Base-by-base conservation (phyloP, 2,888 invertebrate species). In the Cerceris ruficornis region DNA sequence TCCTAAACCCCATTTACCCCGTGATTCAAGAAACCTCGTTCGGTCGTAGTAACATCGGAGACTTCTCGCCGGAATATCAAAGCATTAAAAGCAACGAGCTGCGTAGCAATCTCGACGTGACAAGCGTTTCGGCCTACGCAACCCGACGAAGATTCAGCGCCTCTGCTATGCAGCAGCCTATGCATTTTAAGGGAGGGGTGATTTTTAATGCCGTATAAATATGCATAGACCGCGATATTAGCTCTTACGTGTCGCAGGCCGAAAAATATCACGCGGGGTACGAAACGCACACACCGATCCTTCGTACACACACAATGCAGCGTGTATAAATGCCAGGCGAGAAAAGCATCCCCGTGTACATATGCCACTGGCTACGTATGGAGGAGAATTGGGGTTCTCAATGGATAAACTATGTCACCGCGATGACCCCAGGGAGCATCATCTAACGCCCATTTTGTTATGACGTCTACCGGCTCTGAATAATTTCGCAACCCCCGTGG, bases 341-440 rank as follows among this genome's bases (percentile, higher is more conserved):
- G 83, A 82, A 81, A 79, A 80, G 79, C 76, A 81, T 77, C 69
- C 67, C 28, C 50, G 50, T 62, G 39, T 62, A 50, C 28, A 50
- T 9, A 50, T 41, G 65, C 41, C 52, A 39, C 54, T 39, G 68
- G 69, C 69, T 75, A 66, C 72, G 64, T 64, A 66, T 67, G 86
- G 77, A 69, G 82, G 78, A 74, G 78, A 80, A 80, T 82, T 78
- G 82, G 84, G 86, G 82, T 85, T 88, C 88, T 90, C 92, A 86
- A 93, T 93, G 93, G 93, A 93, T 93, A 93, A 93, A 92, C 92
- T 92, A 92, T 93, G 93, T 93, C 91, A 91, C 90, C 84, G 88
- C 88, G 86, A 88, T 88, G 84, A 90, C 91, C 90, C 92, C 86
- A 80, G 91, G 91, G 90, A 91, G 89, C 86, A 90, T 91, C 91